Evolutionary conservation across 2,888 invertebrate genomes (phyloP), one percentile per base, ranked within the genome.

Genomic region (Drosophila nigritarsus): DNA sequence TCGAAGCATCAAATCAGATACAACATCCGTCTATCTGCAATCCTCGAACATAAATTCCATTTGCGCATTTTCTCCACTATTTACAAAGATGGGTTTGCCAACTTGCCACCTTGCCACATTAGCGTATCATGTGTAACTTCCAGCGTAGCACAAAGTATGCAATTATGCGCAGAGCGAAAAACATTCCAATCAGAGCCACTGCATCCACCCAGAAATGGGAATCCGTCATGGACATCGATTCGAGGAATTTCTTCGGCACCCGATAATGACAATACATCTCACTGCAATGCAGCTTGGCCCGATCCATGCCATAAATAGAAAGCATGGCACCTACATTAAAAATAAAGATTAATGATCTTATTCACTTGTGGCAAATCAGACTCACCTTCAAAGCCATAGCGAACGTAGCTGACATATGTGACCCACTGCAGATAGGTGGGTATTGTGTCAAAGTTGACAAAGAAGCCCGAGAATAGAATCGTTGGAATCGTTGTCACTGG

Each of bases 391-490:
- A 98, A 98, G 38, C 98, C 97, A 91, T 98, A 98, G 66, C 97
- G 95, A 60, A 98, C 96, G 93, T 98, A 99, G 84, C 98, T 98
- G 34, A 97, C 94, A 92, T 98, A 98, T 2, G 98, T 96, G 27
- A 98, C 94, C 97, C 98, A 98, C 87, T 96, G 96, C 59, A 99
- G 94, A 92, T 98, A 98, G 63, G 95, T 94, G 4, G 98, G 98
- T 91, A 98, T 97, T 48, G 98, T 98, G 92, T 97, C 96, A 92
- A 98, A 96, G 92, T 97, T 98, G 55, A 98, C 97, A 93, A 98
- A 98, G 94, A 98, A 98, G 9, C 98, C 98, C 38, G 98, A 98
- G 94, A 98, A 98, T 36, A 98, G 94, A 54, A 98, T 96, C 65
- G 98, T 96, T 15, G 98, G 98, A 80, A 98, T 98, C 61, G 97